phyloP scores from a whole-genome alignment of 2,888 invertebrate genomes.

The Trichopria drosophilae region DNA sequence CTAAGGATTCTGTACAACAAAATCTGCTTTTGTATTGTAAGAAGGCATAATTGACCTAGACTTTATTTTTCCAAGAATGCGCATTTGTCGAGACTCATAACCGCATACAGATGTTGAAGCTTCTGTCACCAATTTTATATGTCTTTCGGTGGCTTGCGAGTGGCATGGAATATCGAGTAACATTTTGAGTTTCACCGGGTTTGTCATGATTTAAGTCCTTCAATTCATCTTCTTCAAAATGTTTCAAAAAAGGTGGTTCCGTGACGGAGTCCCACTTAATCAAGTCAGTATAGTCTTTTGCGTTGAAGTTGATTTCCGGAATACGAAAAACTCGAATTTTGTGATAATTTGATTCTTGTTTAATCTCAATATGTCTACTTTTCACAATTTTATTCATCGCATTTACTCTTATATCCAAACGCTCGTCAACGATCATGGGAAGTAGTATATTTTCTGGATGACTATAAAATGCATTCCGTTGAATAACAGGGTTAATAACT shows the following conservation, averaged over 20 bases:
- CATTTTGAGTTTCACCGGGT: neutral
- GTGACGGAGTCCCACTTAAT: constrained; percentile 3
- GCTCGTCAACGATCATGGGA: constrained; percentile 12
- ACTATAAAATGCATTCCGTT: constrained; percentile 21
- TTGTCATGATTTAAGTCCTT: neutral
- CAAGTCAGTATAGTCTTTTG: too few species aligned
- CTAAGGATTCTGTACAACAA: too few species aligned
- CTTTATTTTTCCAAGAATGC: constrained; percentile 1
- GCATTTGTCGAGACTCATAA: constrained; percentile 5
- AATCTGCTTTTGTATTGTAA: constrained; percentile 10
- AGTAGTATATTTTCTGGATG: constrained; percentile 22
- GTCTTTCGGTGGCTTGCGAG: constrained; percentile 14
- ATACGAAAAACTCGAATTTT: constrained; percentile 5
- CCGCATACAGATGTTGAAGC: constrained; percentile 12
- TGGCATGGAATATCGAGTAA: constrained; percentile 9
- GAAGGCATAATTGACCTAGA: constrained; percentile 5
- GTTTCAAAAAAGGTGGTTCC: constrained; percentile 11
- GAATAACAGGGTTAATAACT: constrained; percentile 18
- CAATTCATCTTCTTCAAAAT: constrained; percentile 2
- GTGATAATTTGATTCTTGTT: neutral
- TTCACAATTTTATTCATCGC: constrained; percentile 1
- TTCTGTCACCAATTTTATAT: constrained; percentile 15
- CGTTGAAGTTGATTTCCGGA: too few species aligned
- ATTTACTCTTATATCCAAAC: constrained; percentile 5
- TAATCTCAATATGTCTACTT: neutral